These are phyloP conservation scores for Eilema griseolum DNA, from an alignment of 2,888 invertebrate genomes.

Conservation along the genomic window DNA sequence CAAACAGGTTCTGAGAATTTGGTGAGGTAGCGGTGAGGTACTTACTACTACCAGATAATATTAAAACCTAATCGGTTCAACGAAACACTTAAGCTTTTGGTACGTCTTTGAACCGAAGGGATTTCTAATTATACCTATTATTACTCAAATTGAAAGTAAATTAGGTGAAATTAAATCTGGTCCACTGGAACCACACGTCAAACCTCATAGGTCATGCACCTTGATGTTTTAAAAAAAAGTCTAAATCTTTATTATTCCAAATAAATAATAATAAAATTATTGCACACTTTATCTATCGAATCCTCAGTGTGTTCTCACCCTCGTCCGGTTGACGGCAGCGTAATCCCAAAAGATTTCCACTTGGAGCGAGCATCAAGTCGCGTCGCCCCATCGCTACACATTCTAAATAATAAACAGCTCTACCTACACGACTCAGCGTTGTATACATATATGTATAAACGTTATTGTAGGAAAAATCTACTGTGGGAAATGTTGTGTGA, in stretches of 20 bases:
- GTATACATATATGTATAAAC: constrained; percentile 19
- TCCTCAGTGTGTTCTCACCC: constrained; percentile 58
- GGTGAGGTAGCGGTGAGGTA: too few relatives aligned
- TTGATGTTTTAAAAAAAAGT: background rate
- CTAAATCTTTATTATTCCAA: background rate
- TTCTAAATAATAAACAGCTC: constrained; percentile 87
- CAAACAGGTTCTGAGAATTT: too few relatives aligned
- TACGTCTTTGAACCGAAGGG: background rate
- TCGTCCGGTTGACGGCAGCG: constrained; percentile 77
- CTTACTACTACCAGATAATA: too few relatives aligned
- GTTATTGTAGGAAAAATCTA: constrained; percentile 14
- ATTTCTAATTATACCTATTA: background rate
- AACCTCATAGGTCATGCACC: background rate
- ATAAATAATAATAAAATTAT: background rate
- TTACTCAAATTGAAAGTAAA: too few relatives aligned
- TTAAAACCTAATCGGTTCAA: too few relatives aligned
- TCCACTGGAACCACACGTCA: background rate
- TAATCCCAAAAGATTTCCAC: constrained; percentile 88
- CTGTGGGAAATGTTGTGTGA: background rate
- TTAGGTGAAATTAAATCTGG: background rate
- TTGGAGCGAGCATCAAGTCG: constrained; percentile 86
- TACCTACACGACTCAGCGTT: constrained; percentile 58
- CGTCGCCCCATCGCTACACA: constrained; percentile 84
- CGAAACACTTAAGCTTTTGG: too few relatives aligned
- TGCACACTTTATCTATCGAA: constrained; percentile 7